Percentiles rank a stretch among this genome's conserved stretches.
phyloP scores from a whole-genome alignment of 2,797 vertebrate genomes.

The Enteromius viviparus region DNA sequence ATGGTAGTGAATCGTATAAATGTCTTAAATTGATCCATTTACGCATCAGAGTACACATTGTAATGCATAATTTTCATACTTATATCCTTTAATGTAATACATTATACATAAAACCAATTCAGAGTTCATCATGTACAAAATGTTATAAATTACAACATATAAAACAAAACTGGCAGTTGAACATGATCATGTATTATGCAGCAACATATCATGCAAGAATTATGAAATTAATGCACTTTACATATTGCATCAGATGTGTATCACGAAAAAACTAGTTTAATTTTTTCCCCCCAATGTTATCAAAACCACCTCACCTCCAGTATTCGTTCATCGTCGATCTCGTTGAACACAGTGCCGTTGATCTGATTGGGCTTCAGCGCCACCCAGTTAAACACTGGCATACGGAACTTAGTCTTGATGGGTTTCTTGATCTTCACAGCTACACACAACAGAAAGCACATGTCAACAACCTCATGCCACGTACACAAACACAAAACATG shows the following conservation, averaged over 20 bases:
- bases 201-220: background rate
- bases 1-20: background rate
- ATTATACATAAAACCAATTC: background rate
- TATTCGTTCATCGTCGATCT: slow-evolving; percentile 95
- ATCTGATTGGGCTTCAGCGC: slow-evolving; percentile 98
- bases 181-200: background rate
- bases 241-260: background rate
- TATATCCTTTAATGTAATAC: background rate
- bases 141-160: background rate
- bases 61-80: background rate
- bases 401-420: slow-evolving; percentile 97
- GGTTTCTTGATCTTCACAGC: slow-evolving; percentile 98
- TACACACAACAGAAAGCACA: slow-evolving; percentile 62
- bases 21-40: background rate
- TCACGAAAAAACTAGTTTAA: background rate
- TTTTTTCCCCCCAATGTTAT: background rate
- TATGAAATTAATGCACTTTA: background rate
- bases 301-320: slow-evolving; percentile 82
- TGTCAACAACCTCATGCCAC: background rate
- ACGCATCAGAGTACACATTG: background rate
- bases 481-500: slow-evolving; percentile 20
- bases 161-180: background rate
- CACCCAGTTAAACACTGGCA: slow-evolving; percentile 98
- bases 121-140: background rate
- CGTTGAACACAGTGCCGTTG: slow-evolving; percentile 96